Evolutionary conservation across 2,113 vertebrate species (phyloP).

Genomic region (Steatornis caripensis): DNA sequence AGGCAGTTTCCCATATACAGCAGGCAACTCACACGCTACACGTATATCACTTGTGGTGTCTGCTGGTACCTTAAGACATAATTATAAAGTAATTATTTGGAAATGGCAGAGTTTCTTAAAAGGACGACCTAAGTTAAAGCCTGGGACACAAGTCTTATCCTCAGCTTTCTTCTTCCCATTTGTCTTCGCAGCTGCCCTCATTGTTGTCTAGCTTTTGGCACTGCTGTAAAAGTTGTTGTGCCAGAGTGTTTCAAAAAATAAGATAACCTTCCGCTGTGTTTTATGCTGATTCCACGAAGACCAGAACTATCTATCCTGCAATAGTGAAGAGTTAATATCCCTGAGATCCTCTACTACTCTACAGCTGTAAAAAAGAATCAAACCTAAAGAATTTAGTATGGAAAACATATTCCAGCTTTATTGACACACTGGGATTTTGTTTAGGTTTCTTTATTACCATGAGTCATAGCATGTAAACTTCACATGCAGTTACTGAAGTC

Average conservation of each 20-base stretch:
- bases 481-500: background rate
- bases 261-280: background rate
- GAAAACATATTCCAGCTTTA: conserved; percentile 34
- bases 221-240: background rate
- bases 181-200: background rate
- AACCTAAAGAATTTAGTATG: background rate
- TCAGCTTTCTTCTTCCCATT: background rate
- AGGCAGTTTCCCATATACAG: background rate
- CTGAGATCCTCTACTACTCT: background rate
- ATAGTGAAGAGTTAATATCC: background rate
- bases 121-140: background rate
- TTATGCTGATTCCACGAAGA: background rate
- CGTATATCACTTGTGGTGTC: background rate
- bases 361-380: conserved; percentile 2
- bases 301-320: background rate
- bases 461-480: conserved; percentile 35
- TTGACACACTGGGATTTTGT: conserved; percentile 3
- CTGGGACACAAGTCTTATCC: background rate
- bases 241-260: background rate
- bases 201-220: background rate
- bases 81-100: background rate
- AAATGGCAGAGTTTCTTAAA: background rate
- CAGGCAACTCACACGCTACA: background rate
- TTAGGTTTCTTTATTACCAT: background rate
- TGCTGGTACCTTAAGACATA: background rate